These are phyloP conservation scores for Muscicapa comitata DNA, from an alignment of 2,797 vertebrate genomes.

Conservation along the genomic window DNA sequence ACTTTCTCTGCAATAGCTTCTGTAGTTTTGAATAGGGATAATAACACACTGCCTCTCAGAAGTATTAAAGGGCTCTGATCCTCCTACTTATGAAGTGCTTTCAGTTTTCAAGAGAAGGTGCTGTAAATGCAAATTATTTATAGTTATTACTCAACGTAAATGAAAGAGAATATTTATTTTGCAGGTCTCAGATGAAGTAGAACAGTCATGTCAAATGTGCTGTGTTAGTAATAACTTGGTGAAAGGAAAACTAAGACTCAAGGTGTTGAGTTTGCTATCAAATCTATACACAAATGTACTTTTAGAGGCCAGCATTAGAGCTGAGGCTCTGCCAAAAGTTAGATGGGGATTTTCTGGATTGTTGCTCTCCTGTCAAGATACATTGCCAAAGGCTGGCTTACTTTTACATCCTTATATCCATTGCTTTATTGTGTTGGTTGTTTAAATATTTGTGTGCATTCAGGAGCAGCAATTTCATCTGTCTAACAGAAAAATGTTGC, in stretches of 20 bases:
- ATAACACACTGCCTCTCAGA: background rate
- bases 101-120: background rate
- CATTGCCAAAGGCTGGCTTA: background rate
- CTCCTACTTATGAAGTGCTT: background rate
- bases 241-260: background rate
- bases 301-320: background rate
- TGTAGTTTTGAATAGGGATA: background rate
- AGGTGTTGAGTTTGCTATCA: background rate
- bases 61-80: background rate
- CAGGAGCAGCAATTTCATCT: conserved; percentile 14
- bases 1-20: background rate
- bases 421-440: background rate
- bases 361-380: background rate
- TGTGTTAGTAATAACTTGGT: background rate
- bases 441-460: background rate
- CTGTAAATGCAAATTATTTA: background rate
- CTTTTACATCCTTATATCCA: background rate
- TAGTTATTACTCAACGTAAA: background rate
- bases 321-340: background rate
- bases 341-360: background rate
- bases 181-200: background rate
- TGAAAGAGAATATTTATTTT: background rate
- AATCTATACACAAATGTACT: background rate
- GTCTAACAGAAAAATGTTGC: conserved; percentile 22
- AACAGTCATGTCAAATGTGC: background rate